Evolutionary conservation across 2,113 vertebrate genomes (phyloP).

Genomic region (human): DNA sequence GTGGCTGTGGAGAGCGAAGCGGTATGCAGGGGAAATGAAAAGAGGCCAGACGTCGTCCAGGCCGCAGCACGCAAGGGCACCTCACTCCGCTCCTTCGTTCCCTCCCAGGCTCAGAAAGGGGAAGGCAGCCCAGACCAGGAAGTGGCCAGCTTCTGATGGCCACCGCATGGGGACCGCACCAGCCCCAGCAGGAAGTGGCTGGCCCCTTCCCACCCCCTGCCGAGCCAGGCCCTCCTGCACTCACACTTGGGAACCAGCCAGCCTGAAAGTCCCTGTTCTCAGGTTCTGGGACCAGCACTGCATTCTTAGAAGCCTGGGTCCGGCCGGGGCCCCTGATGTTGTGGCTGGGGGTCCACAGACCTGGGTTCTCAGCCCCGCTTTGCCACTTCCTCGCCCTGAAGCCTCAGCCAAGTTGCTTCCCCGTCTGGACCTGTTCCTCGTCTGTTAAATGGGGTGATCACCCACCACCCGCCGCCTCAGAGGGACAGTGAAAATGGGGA

Average conservation of each 20-base stretch:
- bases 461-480: not conserved
- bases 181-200: constrained; percentile 74
- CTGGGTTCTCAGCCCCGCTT: not conserved
- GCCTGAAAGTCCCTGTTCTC: constrained; percentile 69
- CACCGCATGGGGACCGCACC: constrained; percentile 75
- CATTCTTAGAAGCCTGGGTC: constrained; percentile 62
- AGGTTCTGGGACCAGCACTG: not conserved
- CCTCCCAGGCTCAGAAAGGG: constrained; percentile 86
- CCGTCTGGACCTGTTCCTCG: not conserved
- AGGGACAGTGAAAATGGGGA: not conserved
- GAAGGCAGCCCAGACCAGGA: constrained; percentile 88
- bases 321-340: fast-evolving
- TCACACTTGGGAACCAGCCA: constrained; percentile 61
- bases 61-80: constrained; percentile 86
- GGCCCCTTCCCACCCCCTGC: constrained; percentile 37
- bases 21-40: constrained; percentile 22
- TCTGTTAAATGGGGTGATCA: not conserved
- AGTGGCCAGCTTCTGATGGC: constrained; percentile 90
- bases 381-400: not conserved
- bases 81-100: constrained; percentile 73
- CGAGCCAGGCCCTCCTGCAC: constrained; percentile 38
- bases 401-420: not conserved
- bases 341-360: constrained; percentile 36
- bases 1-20: constrained; percentile 58
- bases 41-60: constrained; percentile 81